phyloP scores from a whole-genome alignment of 2,888 invertebrate species.

The Andrena bicolor region DNA sequence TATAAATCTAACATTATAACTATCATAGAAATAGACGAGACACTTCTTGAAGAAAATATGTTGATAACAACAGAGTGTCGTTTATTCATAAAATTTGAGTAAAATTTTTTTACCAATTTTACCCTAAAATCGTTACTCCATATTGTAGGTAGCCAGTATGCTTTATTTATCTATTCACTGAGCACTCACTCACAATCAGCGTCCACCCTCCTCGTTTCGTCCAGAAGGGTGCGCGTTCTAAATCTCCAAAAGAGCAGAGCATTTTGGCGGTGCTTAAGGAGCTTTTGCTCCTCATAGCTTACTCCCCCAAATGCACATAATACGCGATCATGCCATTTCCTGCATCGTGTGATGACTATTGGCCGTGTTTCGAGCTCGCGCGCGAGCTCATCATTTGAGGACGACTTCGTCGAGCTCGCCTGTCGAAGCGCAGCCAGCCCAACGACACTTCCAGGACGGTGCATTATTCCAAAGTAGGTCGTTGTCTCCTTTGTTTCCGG shows the following conservation, averaged over 20 bases:
- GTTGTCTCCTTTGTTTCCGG: conserved; percentile 15
- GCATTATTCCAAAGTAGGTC: conserved; percentile 41
- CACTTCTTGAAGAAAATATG: too few species aligned
- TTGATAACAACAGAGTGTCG: too few species aligned
- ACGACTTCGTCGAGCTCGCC: conserved; percentile 51
- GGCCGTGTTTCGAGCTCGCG: conserved; percentile 51
- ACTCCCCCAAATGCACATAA: conserved; percentile 50
- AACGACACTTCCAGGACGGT: not conserved
- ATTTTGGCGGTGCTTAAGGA: conserved; percentile 11
- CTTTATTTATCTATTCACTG: conserved; percentile 13
- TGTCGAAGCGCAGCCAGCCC: conserved; percentile 1
- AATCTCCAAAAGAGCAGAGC: conserved; percentile 36
- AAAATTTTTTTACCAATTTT: not conserved
- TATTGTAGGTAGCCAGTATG: not conserved
- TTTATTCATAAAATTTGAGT: too few species aligned
- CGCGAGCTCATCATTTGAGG: conserved; percentile 54
- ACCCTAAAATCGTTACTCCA: not conserved
- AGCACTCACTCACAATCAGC: not conserved
- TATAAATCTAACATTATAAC: not conserved
- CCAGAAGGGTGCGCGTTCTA: conserved; percentile 36
- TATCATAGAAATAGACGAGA: too few species aligned
- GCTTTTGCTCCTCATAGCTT: conserved; percentile 30
- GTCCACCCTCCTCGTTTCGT: not conserved
- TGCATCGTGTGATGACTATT: conserved; percentile 47
- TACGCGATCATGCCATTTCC: conserved; percentile 49